Evolutionary conservation across 1,140 invertebrate genomes (phyloP).

Genomic region (Helicoverpa armigera): DNA sequence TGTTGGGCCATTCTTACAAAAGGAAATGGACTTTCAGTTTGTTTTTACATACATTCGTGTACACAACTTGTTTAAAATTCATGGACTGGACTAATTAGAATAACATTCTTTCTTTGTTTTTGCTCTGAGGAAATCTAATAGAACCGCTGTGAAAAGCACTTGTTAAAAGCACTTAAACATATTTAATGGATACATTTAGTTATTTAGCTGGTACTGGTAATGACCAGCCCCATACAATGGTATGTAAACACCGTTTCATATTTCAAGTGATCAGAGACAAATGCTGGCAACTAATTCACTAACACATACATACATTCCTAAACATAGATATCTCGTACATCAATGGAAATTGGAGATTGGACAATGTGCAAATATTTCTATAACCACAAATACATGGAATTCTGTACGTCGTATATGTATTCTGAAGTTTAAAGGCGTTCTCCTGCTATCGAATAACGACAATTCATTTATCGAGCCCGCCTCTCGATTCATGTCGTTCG

Average conservation of each 20-base stretch:
- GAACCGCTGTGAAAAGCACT: not conserved
- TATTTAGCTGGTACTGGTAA: not conserved
- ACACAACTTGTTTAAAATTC: conserved; percentile 30
- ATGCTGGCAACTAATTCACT: not conserved
- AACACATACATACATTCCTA: not conserved
- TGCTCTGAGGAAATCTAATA: conserved; percentile 2
- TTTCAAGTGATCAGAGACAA: not conserved
- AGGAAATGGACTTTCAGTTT: conserved; percentile 38
- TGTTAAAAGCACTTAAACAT: not conserved
- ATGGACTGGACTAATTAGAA: conserved; percentile 22
- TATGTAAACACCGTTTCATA: not conserved
- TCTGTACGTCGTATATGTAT: not conserved
- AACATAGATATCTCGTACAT: not conserved
- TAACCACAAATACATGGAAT: not conserved
- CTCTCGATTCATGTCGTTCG: not conserved
- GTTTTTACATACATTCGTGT: conserved; percentile 35
- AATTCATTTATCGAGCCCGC: conserved; percentile 7
- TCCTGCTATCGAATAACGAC: conserved; percentile 16
- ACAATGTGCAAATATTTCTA: not conserved
- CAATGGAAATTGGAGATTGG: not conserved
- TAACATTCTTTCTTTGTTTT: conserved; percentile 12
- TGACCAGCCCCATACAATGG: not conserved
- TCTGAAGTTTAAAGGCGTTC: not conserved
- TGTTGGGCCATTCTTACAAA: conserved; percentile 32
- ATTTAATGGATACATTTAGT: not conserved